A percentile compares a stretch with the other conserved stretches of the same genome.
These are phyloP conservation scores for Nyctalus aviator DNA, from an alignment of 2,797 vertebrate genomes.

Conservation along the genomic window DNA sequence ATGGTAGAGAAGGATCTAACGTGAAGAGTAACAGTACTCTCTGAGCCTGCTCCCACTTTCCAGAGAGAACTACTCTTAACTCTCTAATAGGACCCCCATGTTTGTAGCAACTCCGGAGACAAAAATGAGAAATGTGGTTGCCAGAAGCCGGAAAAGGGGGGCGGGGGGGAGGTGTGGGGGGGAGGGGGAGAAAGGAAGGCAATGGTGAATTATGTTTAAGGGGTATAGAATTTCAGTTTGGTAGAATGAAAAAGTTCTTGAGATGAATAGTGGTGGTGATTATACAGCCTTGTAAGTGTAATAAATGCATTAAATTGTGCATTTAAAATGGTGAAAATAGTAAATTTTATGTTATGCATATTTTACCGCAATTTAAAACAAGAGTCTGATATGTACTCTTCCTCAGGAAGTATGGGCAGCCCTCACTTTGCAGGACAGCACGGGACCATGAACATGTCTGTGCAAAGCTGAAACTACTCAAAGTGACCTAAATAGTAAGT, in stretches of 20 bases:
- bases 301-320: background rate
- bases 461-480: background rate
- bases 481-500: background rate
- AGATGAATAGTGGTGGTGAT: background rate
- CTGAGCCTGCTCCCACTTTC: background rate
- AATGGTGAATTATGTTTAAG: background rate
- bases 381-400: background rate
- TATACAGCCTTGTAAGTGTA: background rate
- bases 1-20: background rate
- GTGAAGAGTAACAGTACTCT: background rate
- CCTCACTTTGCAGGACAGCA: background rate
- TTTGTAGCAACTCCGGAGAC: background rate
- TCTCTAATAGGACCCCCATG: background rate
- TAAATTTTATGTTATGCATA: background rate
- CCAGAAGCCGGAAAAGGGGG: too few species aligned
- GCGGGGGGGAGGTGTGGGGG: rapidly evolving
- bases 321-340: background rate
- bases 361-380: background rate
- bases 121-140: background rate
- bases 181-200: too few species aligned
- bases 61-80: background rate
- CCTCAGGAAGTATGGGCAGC: background rate
- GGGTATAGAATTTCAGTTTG: background rate
- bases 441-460: background rate
- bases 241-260: background rate